Evolutionary conservation across 2,113 vertebrate species (phyloP), one percentile per base, ranked within the genome.

Genomic region (Hirundichthys speculiger): DNA sequence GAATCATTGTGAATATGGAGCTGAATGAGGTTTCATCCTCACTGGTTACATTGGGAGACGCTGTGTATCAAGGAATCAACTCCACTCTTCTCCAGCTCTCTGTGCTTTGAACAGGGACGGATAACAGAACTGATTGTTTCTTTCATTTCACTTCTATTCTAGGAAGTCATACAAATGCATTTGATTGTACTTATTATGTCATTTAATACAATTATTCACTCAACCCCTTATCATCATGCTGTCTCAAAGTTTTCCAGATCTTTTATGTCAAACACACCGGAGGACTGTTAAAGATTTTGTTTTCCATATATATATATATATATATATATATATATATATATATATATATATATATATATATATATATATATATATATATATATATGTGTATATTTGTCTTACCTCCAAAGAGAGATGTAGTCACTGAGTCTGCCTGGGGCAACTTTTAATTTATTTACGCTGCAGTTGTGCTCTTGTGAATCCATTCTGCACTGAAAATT

Each of bases 21-120:
- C 5, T 5, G 27, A 53, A 3, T 16, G 24, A 18, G 0, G 43
- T 15, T 13, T 69, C 18, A 6, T 68, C 22, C 56, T 65, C 38
- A 0, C 18, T 19, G 16, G 4, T 22, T 52, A 74, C 85, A 24
- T 69, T 67, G 53, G 86, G 86, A 79, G 85, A 73, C 79, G 86
- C 88, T 88, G 81, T 90, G 66, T 45, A 79, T 55, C 65, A 75
- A 84, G 68, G 34, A 64, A 86, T 86, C 20, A 53, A 18, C 38
- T 69, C 24, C n/a, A 13, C 19, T 30, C 4, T 15, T 52, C 13
- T 13, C 18, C 39, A 16, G 2, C 1, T 75, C n/a, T 55, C 12
- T 45, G 2, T 43, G 1, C 5, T 51, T 45, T 58, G 14, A n/a
- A 30, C 21, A 42, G 30, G 14, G 3, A 49, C 11, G 39, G 12